phyloP scores from a whole-genome alignment of 1,140 invertebrate species.

The Dendroctonus valens region DNA sequence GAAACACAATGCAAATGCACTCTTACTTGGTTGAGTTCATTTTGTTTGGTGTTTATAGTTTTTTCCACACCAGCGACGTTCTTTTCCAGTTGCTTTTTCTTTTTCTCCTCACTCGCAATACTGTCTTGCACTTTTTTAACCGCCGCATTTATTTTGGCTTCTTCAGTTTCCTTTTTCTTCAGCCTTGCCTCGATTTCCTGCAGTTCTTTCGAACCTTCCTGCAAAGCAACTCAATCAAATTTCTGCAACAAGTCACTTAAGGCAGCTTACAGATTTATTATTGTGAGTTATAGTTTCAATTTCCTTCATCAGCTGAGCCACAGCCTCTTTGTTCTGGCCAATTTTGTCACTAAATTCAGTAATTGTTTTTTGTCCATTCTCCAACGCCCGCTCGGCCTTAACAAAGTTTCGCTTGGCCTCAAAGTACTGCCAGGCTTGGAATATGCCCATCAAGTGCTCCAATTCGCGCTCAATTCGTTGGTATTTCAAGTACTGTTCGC shows the following conservation, averaged over 20 bases:
- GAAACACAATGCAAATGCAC: not conserved
- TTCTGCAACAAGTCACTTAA: constrained; percentile 1
- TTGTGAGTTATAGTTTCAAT: constrained; percentile 55
- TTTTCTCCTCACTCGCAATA: constrained; percentile 69
- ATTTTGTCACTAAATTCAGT: constrained; percentile 58
- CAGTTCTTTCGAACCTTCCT: constrained; percentile 69
- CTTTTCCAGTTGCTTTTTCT: constrained; percentile 66
- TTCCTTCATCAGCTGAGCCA: constrained; percentile 55
- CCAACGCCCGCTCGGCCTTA: constrained; percentile 57
- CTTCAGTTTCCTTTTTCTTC: constrained; percentile 63
- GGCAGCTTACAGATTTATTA: constrained; percentile 58
- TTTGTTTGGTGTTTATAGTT: constrained; percentile 62
- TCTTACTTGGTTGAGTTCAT: constrained; percentile 61
- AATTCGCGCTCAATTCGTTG: constrained; percentile 84
- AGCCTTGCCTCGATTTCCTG: constrained; percentile 66
- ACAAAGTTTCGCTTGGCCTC: constrained; percentile 55
- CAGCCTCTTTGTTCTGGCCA: constrained; percentile 51
- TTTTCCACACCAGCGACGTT: constrained; percentile 72
- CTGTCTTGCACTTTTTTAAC: constrained; percentile 69
- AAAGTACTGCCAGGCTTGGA: constrained; percentile 74
- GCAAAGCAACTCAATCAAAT: constrained; percentile 18
- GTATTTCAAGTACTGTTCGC: constrained; percentile 83
- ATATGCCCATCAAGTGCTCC: constrained; percentile 77
- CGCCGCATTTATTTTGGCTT: constrained; percentile 67
- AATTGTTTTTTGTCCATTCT: constrained; percentile 56